Evolutionary conservation across 2,113 vertebrate genomes (phyloP).

Genomic region (Bambusicola thoracicus): DNA sequence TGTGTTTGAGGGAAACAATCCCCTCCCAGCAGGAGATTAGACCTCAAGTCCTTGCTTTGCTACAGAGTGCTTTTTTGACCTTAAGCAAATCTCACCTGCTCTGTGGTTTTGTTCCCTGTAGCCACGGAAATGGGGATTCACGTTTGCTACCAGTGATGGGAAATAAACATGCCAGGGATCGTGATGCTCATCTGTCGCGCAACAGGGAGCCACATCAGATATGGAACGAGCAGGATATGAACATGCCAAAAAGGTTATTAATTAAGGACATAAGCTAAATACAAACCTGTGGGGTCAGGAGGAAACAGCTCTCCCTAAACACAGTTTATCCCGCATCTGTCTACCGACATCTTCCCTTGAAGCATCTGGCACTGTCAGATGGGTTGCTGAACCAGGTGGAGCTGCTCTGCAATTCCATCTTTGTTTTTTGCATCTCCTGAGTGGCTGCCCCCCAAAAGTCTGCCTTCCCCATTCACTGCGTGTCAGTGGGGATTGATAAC

Average conservation of each 20-base stretch:
- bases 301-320: not conserved
- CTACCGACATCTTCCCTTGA: not conserved
- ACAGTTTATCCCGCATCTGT: not conserved
- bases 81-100: not conserved
- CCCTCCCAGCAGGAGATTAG: not conserved
- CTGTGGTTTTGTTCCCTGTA: not conserved
- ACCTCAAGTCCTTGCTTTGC: not conserved
- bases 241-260: not conserved
- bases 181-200: not conserved
- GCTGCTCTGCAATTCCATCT: not conserved
- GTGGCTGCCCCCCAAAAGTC: not conserved
- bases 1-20: not conserved
- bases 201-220: not conserved
- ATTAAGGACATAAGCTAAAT: not conserved
- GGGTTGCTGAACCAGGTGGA: not conserved
- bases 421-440: not conserved
- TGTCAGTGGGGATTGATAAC: not conserved
- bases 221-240: not conserved
- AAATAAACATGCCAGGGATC: not conserved
- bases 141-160: not conserved
- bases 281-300: not conserved
- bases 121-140: not conserved
- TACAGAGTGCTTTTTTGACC: not conserved
- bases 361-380: constrained; percentile 10
- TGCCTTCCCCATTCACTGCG: not conserved